Base-by-base conservation (phyloP, 2,888 invertebrate genomes). In the Peribatodes rhomboidaria region DNA sequence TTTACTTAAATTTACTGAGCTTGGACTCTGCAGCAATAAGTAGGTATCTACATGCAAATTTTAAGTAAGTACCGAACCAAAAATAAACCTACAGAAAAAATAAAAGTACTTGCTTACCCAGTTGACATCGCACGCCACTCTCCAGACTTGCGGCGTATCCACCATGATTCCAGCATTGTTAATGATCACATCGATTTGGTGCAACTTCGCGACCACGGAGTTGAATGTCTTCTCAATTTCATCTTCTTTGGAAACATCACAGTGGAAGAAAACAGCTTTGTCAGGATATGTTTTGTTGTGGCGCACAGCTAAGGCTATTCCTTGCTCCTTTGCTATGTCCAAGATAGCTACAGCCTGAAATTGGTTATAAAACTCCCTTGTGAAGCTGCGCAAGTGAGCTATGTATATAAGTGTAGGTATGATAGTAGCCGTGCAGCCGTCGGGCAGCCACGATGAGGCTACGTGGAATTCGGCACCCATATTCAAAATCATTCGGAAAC, bases 81-180 rank as follows among this genome's bases (percentile, higher is more conserved):
- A 27, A 27, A 27, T 27, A 6, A 27, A 27, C 27, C 2, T 27
- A 27, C n/a, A n/a, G n/a, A n/a, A n/a, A n/a, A n/a, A n/a, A n/a
- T n/a, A n/a, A n/a, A n/a, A n/a, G n/a, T 27, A 27, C 3, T 2
- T 35, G n/a, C 63, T 27, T 76, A 86, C 86, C 76, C 75, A 83
- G 64, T 88, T 87, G n/a, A 86, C 78, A 42, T 79, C 77, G 49
- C 78, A 74, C 2, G 85, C 75, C 11, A 73, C 82, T 52, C 83
- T 81, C 83, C 83, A 85, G 2, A 74, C 2, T 3, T 67, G 18
- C 0, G 81, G 78, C 0, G 78, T 53, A 61, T 87, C 85, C 46
- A 73, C 75, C 80, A 87, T 81, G 35, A 86, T 78, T 0, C 86
- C 86, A 27, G 87, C 86, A 65, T 87, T 85, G 67, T 87, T 87